Percentiles rank a stretch among this genome's conserved stretches.
Evolutionary conservation across 2,797 vertebrate genomes (phyloP).

Genomic region (Malacoraja senta): DNA sequence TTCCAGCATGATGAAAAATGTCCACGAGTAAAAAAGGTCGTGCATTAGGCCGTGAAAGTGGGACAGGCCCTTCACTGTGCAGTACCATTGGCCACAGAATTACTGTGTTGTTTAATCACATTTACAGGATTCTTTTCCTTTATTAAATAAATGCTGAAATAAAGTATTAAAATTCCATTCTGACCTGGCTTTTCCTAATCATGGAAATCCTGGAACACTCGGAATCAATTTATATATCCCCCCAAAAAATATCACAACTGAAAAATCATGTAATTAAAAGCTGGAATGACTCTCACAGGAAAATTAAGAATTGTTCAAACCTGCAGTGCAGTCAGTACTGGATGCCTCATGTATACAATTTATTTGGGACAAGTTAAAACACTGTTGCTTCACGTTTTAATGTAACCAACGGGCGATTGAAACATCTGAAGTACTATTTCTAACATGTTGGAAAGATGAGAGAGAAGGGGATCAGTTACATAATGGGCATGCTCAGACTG

Average conservation of each 20-base stretch:
- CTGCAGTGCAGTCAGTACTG: too few species aligned
- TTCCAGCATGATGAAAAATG: too few species aligned
- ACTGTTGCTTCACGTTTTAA: background rate
- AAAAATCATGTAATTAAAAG: background rate
- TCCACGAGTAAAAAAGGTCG: too few species aligned
- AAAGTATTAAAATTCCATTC: background rate
- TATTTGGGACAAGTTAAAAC: background rate
- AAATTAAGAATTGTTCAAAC: background rate
- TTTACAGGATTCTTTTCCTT: background rate
- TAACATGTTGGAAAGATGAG: background rate
- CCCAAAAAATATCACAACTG: background rate
- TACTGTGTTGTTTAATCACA: background rate
- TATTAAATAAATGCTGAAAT: background rate
- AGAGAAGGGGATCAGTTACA: background rate
- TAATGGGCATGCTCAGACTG: background rate
- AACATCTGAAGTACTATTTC: conserved; percentile 2
- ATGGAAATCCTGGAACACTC: background rate
- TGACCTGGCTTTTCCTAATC: background rate
- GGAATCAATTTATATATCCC: background rate
- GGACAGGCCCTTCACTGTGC: background rate
- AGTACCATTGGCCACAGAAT: background rate
- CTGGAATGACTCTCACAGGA: background rate
- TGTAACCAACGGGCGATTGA: background rate
- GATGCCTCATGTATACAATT: background rate
- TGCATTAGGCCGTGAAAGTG: too few species aligned